Evolutionary conservation across 2,797 vertebrate genomes (phyloP), one percentile per base, ranked within the genome.

Genomic region (Todus mexicanus): DNA sequence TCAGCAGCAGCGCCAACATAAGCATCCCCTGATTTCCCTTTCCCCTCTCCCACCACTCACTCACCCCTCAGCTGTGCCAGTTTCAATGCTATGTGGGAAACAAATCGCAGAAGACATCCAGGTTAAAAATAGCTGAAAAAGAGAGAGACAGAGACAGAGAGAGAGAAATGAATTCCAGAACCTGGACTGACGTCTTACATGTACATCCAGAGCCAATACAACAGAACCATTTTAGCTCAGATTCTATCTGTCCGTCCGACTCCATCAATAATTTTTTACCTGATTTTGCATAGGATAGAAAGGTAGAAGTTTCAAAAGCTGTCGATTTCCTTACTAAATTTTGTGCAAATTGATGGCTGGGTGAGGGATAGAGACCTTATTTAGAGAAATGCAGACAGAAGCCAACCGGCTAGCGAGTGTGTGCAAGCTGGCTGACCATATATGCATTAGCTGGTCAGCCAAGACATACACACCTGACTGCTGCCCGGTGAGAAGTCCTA

Each of bases 91-190:
- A 66, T 81, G 89, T 72, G 54, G 54, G 84, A 95, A 95, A 96
- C 57, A 85, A 81, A 87, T 85, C 3, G 3, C 79, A 93, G 89
- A 91, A 80, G 54, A 69, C 63, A 83, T 93, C 70, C 92, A 92
- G 73, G 72, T 66, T 95, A 96, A 96, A 96, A 96, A 96, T 75
- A 96, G 84, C 94, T 92, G 75, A 22, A 87, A 94, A 75, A 87
- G 21, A 89, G 37, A 76, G 37, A 56, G 56, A 89, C 57, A 91
- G 29, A 90, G 92, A 87, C n/a, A 89, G n/a, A 75, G n/a, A 54
- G 50, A 89, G 56, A 91, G 33, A 89, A 93, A 88, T 91, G 3
- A 93, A 81, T 91, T 89, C 92, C 87, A 95, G 91, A 94, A 94
- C 66, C 65, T 84, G 65, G 54, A 59, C 22, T 61, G 59, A 80